Evolutionary conservation across 2,888 invertebrate species (phyloP).

Genomic region (Drosophila ustulata): DNA sequence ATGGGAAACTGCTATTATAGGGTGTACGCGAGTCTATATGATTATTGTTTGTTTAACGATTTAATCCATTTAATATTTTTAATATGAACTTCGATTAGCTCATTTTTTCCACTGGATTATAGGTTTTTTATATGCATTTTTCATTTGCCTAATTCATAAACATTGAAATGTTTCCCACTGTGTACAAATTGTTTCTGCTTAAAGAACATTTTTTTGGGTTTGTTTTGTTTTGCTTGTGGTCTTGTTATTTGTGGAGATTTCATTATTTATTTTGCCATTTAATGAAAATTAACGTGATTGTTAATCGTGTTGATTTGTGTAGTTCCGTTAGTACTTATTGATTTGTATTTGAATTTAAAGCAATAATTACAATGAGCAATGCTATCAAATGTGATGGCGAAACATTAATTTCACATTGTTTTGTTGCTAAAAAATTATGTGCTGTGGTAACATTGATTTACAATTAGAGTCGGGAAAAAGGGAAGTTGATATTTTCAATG

Average conservation of each 20-base stretch:
- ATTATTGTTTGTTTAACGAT: conserved; percentile 40
- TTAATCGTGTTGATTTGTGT: conserved; percentile 46
- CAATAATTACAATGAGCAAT: conserved; percentile 22
- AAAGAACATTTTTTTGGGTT: conserved; percentile 6
- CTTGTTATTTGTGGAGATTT: conserved; percentile 14
- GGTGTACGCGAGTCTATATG: background rate
- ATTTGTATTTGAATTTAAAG: conserved; percentile 49
- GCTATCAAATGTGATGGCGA: conserved; percentile 33
- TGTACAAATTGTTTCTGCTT: conserved; percentile 12
- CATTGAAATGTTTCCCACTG: conserved; percentile 16
- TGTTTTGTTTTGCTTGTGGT: background rate
- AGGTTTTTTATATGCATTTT: conserved; percentile 39
- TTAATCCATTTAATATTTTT: conserved; percentile 46
- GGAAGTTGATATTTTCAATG: conserved; percentile 3
- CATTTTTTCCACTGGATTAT: conserved; percentile 28
- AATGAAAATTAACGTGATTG: conserved; percentile 49
- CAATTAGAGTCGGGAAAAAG: conserved; percentile 7
- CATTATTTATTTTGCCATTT: conserved; percentile 53
- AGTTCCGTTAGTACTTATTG: conserved; percentile 29
- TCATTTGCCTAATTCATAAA: conserved; percentile 37
- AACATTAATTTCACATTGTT: conserved; percentile 33
- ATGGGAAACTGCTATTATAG: background rate
- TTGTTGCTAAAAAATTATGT: conserved; percentile 15
- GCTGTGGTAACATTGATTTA: conserved; percentile 37
- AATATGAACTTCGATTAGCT: conserved; percentile 54